A percentile compares a stretch with the other conserved stretches of the same genome.
Evolutionary conservation across 2,113 vertebrate species (phyloP).

Genomic region (Uria aalge): DNA sequence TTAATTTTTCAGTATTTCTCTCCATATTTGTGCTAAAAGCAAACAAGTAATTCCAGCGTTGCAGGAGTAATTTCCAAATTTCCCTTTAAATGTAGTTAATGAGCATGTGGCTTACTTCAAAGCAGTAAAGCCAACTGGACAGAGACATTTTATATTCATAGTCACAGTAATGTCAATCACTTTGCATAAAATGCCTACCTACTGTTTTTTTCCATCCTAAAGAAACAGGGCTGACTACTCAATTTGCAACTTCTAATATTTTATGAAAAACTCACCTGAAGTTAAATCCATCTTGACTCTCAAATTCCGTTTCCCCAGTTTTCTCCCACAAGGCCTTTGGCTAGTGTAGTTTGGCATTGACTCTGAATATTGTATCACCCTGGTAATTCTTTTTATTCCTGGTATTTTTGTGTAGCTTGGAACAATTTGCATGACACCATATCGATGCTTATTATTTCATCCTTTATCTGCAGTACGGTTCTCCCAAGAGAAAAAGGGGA

Average conservation of each 20-base stretch:
- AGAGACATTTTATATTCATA: background rate
- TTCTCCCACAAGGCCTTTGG: background rate
- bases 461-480: background rate
- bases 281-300: background rate
- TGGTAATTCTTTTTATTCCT: background rate
- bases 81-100: background rate
- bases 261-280: background rate
- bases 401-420: background rate
- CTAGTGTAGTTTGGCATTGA: background rate
- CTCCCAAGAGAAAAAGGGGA: background rate
- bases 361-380: background rate
- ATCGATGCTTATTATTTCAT: background rate
- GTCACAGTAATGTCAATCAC: background rate
- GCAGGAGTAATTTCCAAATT: background rate
- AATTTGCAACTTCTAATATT: background rate
- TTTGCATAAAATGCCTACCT: background rate
- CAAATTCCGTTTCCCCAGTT: background rate
- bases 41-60: background rate
- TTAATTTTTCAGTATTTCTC: conserved; percentile 8
- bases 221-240: background rate
- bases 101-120: background rate
- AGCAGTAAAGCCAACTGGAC: background rate
- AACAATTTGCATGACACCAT: background rate
- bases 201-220: background rate
- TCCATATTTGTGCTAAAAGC: background rate